Evolutionary conservation across 2,888 invertebrate species (phyloP).

Genomic region (Athalia rosae): DNA sequence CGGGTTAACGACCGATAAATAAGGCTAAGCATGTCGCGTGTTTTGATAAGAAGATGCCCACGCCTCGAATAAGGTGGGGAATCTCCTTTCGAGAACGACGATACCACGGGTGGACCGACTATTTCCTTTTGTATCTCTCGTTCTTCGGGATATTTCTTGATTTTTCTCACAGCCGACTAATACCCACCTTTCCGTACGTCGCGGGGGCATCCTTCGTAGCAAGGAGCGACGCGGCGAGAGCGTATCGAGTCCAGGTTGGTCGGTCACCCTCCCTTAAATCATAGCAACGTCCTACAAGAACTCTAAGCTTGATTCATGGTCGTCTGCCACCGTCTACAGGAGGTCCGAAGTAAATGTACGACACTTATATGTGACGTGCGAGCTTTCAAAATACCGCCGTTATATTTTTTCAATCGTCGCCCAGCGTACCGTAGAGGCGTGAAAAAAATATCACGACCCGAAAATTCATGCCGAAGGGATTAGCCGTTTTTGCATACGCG

Average conservation of each 20-base stretch:
- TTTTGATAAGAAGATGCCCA: constrained; percentile 64
- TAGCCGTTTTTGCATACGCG: no score
- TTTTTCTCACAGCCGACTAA: not conserved
- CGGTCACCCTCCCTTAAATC: constrained; percentile 61
- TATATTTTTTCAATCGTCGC: not conserved
- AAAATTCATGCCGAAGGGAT: no score
- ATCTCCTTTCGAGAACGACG: constrained; percentile 10
- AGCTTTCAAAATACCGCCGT: constrained; percentile 37
- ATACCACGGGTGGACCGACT: no score
- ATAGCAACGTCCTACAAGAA: constrained; percentile 62
- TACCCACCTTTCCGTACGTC: not conserved
- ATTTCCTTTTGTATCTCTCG: not conserved
- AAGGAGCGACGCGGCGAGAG: not conserved
- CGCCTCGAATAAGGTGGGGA: constrained; percentile 6
- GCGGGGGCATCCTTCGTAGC: constrained; percentile 2
- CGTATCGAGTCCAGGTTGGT: constrained; percentile 18
- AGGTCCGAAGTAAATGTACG: constrained; percentile 7
- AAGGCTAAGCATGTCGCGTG: constrained; percentile 61
- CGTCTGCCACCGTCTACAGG: constrained; percentile 44
- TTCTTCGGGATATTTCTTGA: not conserved
- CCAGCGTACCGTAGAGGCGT: not conserved
- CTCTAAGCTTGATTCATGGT: constrained; percentile 67
- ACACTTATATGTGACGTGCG: constrained; percentile 19
- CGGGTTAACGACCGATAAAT: constrained; percentile 65
- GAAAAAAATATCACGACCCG: no score